Base-by-base conservation (phyloP, 2,888 invertebrate species). In the Drosophila ustulata region DNA sequence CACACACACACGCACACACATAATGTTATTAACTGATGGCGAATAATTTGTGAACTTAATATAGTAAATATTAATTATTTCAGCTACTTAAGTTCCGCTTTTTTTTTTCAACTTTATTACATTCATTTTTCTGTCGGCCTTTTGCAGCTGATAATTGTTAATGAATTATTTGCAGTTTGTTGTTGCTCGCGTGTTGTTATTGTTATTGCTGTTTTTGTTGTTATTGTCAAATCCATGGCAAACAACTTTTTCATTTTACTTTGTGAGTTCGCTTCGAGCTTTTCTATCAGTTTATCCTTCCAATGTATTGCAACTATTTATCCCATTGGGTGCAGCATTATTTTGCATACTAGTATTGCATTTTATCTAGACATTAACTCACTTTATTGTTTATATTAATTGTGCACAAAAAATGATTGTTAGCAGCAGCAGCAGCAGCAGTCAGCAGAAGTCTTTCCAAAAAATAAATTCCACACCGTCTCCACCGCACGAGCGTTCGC, bases 81-180 rank as follows among this genome's bases (percentile, higher is more conserved):
- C 18, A 66, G 8, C 0, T 52, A 18, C 4, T 25, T 45, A 39
- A 43, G 26, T 43, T 43, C 26, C 26, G 26, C 9, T 43, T 53
- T 26, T n/a, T 34, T 32, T 45, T 25, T 8, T n/a, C 9, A 23
- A 9, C 18, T 18, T 8, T 50, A 18, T 56, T 52, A 66, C 51
- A 45, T 59, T 49, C 23, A 52, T 39, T 63, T 58, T 59, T 39
- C 32, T 53, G 25, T 65, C 61, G 72, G 71, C 71, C 59, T 71
- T 58, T 71, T 51, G 49, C 78, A 72, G 66, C 66, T 69, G 71
- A 69, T 85, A 82, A 79, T 82, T 85, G 86, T 74, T 82, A 76
- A 74, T 82, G 76, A 74, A 62, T 72, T 73, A 66, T 59, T 46
- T 59, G 43, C 51, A 62, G 53, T 45, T 62, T 61, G 59, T 61